Conservation (phyloP, 2,113 vertebrate species). For the Zapus hudsonius region DNA sequence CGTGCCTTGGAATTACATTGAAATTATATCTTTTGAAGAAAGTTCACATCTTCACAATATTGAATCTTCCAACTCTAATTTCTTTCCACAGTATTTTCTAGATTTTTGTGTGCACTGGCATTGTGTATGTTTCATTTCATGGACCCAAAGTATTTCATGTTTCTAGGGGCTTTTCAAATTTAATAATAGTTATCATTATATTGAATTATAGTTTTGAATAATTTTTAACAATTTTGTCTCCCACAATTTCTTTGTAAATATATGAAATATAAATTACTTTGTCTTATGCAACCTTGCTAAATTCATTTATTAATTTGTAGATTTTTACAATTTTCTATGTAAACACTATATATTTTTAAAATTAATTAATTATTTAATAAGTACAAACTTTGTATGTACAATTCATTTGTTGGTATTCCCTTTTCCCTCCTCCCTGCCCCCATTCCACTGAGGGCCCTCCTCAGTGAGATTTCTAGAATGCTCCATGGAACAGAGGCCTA, state of each 20-base stretch:
- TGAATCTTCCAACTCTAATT: background rate
- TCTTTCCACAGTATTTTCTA: slow-evolving; percentile 40
- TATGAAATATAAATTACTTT: background rate
- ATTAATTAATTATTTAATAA: too few relatives aligned
- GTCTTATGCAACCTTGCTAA: background rate
- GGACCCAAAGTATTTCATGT: background rate
- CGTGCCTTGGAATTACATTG: background rate
- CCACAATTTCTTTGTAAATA: background rate
- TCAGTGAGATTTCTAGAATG: too few relatives aligned
- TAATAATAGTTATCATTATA: background rate
- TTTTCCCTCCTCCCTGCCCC: too few relatives aligned
- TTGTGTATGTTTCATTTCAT: background rate
- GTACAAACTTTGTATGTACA: too few relatives aligned
- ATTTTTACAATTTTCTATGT: background rate
- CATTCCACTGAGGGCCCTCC: too few relatives aligned
- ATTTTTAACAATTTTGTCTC: background rate
- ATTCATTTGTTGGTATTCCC: too few relatives aligned
- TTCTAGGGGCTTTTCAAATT: background rate
- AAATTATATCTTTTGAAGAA: background rate
- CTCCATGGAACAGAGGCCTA: too few relatives aligned
- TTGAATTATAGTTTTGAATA: background rate
- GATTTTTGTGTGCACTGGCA: background rate
- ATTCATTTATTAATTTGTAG: background rate
- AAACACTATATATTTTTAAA: background rate
- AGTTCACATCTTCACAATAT: background rate